Percentiles rank a stretch among this genome's conserved stretches.
phyloP scores from a whole-genome alignment of 1,140 invertebrate genomes.

The Ptiloglossa arizonensis region DNA sequence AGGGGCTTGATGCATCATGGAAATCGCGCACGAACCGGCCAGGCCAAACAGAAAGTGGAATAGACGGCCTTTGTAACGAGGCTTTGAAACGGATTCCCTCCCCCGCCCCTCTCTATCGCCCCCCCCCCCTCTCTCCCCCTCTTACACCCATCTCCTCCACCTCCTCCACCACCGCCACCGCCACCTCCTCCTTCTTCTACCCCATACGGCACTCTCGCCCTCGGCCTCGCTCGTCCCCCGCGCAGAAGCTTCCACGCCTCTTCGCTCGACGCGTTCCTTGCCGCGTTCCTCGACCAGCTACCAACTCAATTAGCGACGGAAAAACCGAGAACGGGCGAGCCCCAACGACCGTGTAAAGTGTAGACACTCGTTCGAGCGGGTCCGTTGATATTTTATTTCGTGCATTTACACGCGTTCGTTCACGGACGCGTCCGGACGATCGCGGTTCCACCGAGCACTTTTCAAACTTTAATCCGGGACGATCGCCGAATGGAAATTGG shows the following conservation, averaged over 20 bases:
- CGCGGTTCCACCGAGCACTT: not conserved
- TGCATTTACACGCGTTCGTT: not conserved
- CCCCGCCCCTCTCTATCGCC: too few relatives aligned
- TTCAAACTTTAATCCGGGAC: not conserved
- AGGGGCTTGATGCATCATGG: slow-evolving; percentile 72
- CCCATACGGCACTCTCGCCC: too few relatives aligned
- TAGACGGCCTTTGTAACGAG: slow-evolving; percentile 30
- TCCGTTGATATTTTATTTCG: not conserved
- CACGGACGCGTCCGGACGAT: not conserved
- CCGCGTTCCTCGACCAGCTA: slow-evolving; percentile 21
- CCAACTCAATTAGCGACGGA: slow-evolving; percentile 62
- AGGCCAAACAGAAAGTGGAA: slow-evolving; percentile 51
- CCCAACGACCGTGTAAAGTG: not conserved
- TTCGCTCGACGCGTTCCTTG: slow-evolving; percentile 9
- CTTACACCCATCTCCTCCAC: too few relatives aligned
- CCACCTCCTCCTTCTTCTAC: too few relatives aligned
- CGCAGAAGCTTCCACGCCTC: slow-evolving; percentile 7
- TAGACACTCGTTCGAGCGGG: not conserved
- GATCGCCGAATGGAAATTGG: not conserved
- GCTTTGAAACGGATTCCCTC: slow-evolving; percentile 20
- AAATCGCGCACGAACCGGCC: slow-evolving; percentile 70
- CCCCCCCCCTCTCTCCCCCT: too few relatives aligned
- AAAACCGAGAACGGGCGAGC: slow-evolving; percentile 51
- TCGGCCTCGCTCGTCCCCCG: too few relatives aligned
- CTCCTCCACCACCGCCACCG: too few relatives aligned